These are phyloP conservation scores for Acholoe squamosa DNA, from an alignment of 2,888 invertebrate species.

Conservation along the genomic window DNA sequence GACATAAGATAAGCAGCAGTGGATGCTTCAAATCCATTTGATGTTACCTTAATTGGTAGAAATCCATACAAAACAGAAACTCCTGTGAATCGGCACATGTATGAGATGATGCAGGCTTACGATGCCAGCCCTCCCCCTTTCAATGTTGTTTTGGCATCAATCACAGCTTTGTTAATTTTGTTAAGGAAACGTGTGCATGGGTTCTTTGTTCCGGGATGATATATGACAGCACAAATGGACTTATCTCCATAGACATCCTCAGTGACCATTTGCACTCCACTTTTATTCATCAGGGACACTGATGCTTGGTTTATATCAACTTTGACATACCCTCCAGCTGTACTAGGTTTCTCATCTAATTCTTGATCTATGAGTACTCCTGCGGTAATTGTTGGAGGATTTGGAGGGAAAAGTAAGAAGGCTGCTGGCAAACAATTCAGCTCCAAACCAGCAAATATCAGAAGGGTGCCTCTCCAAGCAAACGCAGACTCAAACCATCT, in stretches of 20 bases:
- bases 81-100: neutral
- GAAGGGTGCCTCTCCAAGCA: neutral
- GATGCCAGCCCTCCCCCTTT: neutral
- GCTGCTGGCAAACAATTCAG: neutral
- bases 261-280: neutral
- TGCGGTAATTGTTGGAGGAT: neutral
- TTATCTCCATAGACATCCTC: neutral
- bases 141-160: neutral
- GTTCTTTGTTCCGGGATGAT: neutral
- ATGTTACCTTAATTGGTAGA: neutral
- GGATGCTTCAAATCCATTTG: neutral
- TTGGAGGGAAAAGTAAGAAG: neutral
- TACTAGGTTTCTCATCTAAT: neutral
- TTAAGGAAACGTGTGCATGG: neutral
- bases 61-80: neutral
- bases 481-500: neutral
- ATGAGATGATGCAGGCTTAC: neutral
- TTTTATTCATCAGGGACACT: neutral
- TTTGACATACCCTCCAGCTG: neutral
- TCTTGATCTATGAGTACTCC: neutral
- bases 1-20: neutral
- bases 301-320: neutral
- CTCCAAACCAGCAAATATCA: neutral
- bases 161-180: neutral
- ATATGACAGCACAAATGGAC: too few relatives aligned